phyloP scores from a whole-genome alignment of 2,888 invertebrate genomes.

The Pseudococcus viburni region DNA sequence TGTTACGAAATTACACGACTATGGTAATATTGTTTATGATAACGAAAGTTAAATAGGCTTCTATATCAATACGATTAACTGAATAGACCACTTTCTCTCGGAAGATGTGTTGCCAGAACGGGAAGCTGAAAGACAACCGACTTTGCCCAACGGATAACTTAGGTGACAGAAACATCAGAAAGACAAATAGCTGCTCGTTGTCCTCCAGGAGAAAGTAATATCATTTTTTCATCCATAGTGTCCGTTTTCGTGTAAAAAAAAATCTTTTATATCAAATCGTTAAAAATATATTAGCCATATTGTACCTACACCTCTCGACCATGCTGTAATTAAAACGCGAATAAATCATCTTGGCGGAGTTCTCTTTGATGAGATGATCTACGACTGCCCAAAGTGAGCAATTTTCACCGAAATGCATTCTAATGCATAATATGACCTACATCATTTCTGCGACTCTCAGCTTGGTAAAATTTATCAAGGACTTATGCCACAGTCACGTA shows the following conservation, averaged over 20 bases:
- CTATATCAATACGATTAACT: constrained; percentile 56
- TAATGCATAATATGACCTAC: constrained; percentile 20
- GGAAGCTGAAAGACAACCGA: constrained; percentile 48
- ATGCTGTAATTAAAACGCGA: background rate
- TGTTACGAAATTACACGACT: constrained; percentile 51
- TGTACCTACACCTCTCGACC: background rate
- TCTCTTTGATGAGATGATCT: background rate
- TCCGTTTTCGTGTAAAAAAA: constrained; percentile 11
- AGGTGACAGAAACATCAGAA: constrained; percentile 57
- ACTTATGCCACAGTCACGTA: constrained; percentile 1
- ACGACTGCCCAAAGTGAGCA: background rate
- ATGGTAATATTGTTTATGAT: constrained; percentile 53
- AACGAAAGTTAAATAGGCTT: constrained; percentile 55
- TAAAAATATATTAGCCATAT: constrained; percentile 39
- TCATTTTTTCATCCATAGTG: constrained; percentile 38
- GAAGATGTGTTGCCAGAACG: constrained; percentile 43
- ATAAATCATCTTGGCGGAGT: background rate
- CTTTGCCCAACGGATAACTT: constrained; percentile 49
- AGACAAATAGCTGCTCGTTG: constrained; percentile 53
- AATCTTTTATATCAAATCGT: constrained; percentile 21
- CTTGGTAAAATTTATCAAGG: constrained; percentile 15
- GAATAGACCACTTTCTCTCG: constrained; percentile 55
- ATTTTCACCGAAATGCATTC: constrained; percentile 24
- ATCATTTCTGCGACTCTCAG: background rate
- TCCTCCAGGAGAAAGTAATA: constrained; percentile 45